Evolutionary conservation across 2,888 invertebrate species (phyloP).

Genomic region (Tenthredo notha): DNA sequence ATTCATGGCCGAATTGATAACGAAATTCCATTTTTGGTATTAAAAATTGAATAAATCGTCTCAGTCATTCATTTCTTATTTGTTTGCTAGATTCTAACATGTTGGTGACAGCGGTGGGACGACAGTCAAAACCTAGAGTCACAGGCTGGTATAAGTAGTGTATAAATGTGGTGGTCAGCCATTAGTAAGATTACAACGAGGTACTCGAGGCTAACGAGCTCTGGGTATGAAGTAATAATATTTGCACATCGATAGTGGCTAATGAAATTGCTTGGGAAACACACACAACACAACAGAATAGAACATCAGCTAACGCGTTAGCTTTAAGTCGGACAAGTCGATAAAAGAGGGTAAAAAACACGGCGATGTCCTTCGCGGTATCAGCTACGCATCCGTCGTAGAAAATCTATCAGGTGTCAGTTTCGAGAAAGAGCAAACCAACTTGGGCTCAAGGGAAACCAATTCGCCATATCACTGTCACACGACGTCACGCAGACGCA

Average conservation of each 20-base stretch:
- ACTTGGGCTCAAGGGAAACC: background rate
- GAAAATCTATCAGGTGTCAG: slow-evolving; percentile 31
- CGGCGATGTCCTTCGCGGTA: background rate
- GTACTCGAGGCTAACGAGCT: slow-evolving; percentile 64
- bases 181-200: slow-evolving; percentile 72
- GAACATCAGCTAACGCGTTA: background rate
- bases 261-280: slow-evolving; percentile 73
- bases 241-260: slow-evolving; percentile 66
- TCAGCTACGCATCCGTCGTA: background rate
- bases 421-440: background rate
- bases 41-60: background rate
- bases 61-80: background rate
- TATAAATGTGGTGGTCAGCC: slow-evolving; percentile 57
- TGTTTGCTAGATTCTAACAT: background rate
- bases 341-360: background rate
- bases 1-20: background rate
- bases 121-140: background rate
- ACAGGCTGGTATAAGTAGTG: background rate
- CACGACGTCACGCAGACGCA: background rate
- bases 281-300: slow-evolving; percentile 57
- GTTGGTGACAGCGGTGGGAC: slow-evolving; percentile 9
- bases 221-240: slow-evolving; percentile 68
- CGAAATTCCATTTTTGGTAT: background rate
- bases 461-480: slow-evolving; percentile 32
- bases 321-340: background rate